phyloP scores from a whole-genome alignment of 2,888 invertebrate genomes.

The Gastracanthus pulcherrimus region DNA sequence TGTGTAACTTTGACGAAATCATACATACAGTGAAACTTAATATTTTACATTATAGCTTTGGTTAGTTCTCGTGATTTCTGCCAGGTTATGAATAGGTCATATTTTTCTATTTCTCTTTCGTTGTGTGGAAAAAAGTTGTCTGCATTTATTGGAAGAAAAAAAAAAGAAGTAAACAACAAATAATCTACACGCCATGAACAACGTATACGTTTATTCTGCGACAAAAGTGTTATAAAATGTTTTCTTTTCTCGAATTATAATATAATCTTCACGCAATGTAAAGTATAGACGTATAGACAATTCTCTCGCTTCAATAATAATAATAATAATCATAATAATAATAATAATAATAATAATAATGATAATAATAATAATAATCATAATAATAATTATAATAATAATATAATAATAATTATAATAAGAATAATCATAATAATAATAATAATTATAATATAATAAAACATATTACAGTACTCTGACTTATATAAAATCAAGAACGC shows the following conservation, averaged over 20 bases:
- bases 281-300: slow-evolving; percentile 51
- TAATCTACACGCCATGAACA: slow-evolving; percentile 53
- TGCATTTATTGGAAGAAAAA: slow-evolving; percentile 7
- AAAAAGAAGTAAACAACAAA: slow-evolving; percentile 37
- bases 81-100: slow-evolving; percentile 11
- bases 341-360: slow-evolving; percentile 29
- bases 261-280: slow-evolving; percentile 53
- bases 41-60: slow-evolving; percentile 50
- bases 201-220: slow-evolving; percentile 54
- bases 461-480: slow-evolving; percentile 54
- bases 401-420: slow-evolving; percentile 45
- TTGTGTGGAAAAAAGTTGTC: slow-evolving; percentile 10
- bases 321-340: slow-evolving; percentile 39
- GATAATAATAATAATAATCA: slow-evolving; percentile 44
- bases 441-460: slow-evolving; percentile 47
- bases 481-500: slow-evolving; percentile 59
- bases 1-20: slow-evolving; percentile 43
- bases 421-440: slow-evolving; percentile 32
- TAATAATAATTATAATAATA: slow-evolving; percentile 30
- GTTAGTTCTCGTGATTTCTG: slow-evolving; percentile 48
- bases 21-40: slow-evolving; percentile 50
- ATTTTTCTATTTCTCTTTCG: slow-evolving; percentile 18
- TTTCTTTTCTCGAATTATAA: slow-evolving; percentile 45
- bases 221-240: slow-evolving; percentile 55
- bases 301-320: slow-evolving; percentile 49